A percentile compares a stretch with the other conserved stretches of the same genome.
Conservation (phyloP, 2,888 invertebrate species). For the Drosophila lutescens region DNA sequence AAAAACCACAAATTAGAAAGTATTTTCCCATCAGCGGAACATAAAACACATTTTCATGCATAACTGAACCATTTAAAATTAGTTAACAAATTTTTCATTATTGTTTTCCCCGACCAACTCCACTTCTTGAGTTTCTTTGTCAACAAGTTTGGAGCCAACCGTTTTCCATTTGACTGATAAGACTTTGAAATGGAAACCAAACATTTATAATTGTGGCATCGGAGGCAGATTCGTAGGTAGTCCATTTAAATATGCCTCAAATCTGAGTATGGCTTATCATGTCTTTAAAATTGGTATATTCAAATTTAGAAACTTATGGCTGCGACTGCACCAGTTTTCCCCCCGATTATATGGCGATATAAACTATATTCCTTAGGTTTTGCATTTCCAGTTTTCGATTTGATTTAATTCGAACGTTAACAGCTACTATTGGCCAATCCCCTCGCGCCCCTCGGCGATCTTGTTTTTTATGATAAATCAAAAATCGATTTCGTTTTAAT, state of each 20-base stretch:
- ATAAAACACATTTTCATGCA: constrained; percentile 18
- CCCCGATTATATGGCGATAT: constrained; percentile 24
- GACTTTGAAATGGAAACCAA: constrained; percentile 17
- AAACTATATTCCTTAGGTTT: constrained; percentile 59
- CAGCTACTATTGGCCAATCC: constrained; percentile 34
- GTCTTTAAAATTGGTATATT: constrained; percentile 9
- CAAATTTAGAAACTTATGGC: constrained; percentile 8
- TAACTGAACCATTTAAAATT: constrained; percentile 67
- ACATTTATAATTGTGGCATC: constrained; percentile 24
- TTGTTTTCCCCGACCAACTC: constrained; percentile 23
- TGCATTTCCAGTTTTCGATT: constrained; percentile 63
- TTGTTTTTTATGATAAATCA: constrained; percentile 69
- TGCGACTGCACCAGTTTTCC: constrained; percentile 17
- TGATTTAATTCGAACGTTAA: constrained; percentile 27
- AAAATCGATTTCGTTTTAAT: constrained; percentile 59
- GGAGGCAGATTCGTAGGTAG: constrained; percentile 9
- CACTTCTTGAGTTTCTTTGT: background rate
- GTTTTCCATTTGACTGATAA: constrained; percentile 37
- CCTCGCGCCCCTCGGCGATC: background rate
- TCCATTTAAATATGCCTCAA: constrained; percentile 5
- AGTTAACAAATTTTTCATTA: constrained; percentile 73
- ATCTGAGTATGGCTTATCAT: background rate
- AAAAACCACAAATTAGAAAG: constrained; percentile 23
- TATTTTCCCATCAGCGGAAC: constrained; percentile 5
- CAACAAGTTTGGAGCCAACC: constrained; percentile 1